Evolutionary conservation across 2,113 vertebrate species (phyloP).

Genomic region (Probosciger aterrimus): DNA sequence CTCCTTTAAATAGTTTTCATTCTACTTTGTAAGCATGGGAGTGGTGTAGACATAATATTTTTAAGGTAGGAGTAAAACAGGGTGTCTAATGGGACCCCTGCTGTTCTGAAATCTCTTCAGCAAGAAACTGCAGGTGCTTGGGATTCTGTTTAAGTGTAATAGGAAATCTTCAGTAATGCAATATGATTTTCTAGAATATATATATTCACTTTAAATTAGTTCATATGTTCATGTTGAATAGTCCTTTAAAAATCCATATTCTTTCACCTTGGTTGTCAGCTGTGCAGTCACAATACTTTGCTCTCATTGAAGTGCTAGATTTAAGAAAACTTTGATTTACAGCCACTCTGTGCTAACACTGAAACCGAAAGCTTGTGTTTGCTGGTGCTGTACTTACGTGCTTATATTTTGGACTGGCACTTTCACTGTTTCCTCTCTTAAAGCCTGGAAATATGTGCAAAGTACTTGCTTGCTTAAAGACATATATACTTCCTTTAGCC

Average conservation of each 20-base stretch:
- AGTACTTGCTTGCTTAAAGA: neutral
- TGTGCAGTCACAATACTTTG: neutral
- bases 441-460: neutral
- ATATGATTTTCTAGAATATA: conserved; percentile 57
- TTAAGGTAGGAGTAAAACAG: conserved; percentile 70
- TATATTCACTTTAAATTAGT: conserved; percentile 55
- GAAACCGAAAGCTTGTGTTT: neutral
- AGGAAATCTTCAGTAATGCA: conserved; percentile 61
- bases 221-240: neutral
- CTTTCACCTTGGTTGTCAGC: neutral
- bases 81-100: conserved; percentile 66
- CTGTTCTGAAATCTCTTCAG: conserved; percentile 68
- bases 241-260: neutral
- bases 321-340: neutral
- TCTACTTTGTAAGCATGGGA: conserved; percentile 72
- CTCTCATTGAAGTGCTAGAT: neutral
- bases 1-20: conserved; percentile 66
- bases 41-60: conserved; percentile 68
- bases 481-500: neutral
- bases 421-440: neutral
- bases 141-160: conserved; percentile 57
- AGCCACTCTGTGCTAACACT: neutral
- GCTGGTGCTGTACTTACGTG: neutral
- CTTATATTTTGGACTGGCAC: neutral
- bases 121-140: conserved; percentile 43